These are phyloP conservation scores for Diaphora mendica DNA, from an alignment of 2,888 invertebrate genomes.

Conservation along the genomic window DNA sequence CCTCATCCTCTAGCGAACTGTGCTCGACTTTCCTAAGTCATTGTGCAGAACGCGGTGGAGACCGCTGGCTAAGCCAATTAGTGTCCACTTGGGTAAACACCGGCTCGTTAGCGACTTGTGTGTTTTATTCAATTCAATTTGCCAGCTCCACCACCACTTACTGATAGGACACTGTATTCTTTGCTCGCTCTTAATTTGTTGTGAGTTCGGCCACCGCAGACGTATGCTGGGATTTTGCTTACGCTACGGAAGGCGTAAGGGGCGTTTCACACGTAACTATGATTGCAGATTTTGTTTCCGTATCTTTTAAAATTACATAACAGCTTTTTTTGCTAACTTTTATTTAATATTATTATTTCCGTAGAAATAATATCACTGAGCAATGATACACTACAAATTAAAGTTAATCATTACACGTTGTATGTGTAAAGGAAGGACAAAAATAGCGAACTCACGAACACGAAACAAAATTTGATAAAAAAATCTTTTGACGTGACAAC, in stretches of 20 bases:
- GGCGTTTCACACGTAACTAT: not conserved
- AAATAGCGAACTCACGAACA: not conserved
- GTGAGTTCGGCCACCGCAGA: conserved; percentile 46
- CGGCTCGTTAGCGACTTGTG: conserved; percentile 86
- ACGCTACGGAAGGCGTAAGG: not conserved
- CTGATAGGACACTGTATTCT: conserved; percentile 75
- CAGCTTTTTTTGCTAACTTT: not conserved
- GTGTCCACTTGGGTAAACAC: conserved; percentile 86
- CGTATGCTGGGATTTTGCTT: conserved; percentile 42
- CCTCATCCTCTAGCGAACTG: conserved; percentile 56
- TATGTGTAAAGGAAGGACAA: not conserved
- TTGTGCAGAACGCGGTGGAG: conserved; percentile 62
- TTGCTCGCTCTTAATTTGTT: conserved; percentile 70
- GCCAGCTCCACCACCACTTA: conserved; percentile 80
- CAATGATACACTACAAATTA: not conserved
- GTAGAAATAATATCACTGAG: not conserved
- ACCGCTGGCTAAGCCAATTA: conserved; percentile 86
- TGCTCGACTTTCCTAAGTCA: conserved; percentile 54
- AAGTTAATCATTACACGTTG: not conserved
- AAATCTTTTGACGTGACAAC: no score
- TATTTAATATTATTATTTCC: no score
- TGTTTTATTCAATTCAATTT: conserved; percentile 86
- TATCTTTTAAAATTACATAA: no score
- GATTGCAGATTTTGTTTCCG: not conserved
- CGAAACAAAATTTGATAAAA: no score